Evolutionary conservation across 2,888 invertebrate genomes (phyloP), one percentile per base, ranked within the genome.

Genomic region (Clusia tigrina): DNA sequence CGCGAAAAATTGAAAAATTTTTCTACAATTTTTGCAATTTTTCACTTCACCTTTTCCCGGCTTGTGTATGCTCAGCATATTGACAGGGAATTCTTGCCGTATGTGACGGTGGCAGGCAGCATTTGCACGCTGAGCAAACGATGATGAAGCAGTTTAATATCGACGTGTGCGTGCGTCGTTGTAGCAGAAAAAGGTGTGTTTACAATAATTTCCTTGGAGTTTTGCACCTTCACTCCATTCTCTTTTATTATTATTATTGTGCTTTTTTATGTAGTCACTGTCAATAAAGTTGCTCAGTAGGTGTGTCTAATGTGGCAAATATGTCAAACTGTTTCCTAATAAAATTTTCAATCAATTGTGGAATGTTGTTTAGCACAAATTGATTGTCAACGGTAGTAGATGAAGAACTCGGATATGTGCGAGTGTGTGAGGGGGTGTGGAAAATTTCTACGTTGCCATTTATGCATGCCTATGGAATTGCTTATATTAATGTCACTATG

Each of bases 281-380:
- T 38, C 37, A n/a, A 63, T 60, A 60, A 52, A 59, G 17, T 56
- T 56, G 46, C 56, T 46, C 63, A 52, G 53, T 46, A 59, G 55
- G 59, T 52, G 59, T 63, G 51, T 63, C 59, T 63, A 60, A 63
- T 63, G 63, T 56, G 59, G 60, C 63, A 63, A 60, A 63, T 63
- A 63, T 63, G 63, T 60, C 60, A 63, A n/a, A 63, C 42, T 53
- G 56, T 52, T 59, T 42, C 26, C 52, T 55, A 56, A 48, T 48
- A 48, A 48, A 48, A 48, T 53, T 60, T 63, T 56, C 63, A 63
- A 63, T 63, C 63, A 63, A 63, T 56, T 63, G 59, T 46, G 63
- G 63, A 63, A 63, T 63, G 59, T 63, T 42, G 58, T 42, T 26
- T n/a, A 18, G 53, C 25, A 52, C 38, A 63, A 63, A 59, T 63